Conservation (phyloP, 2,113 vertebrate species). For the Geococcyx californianus region DNA sequence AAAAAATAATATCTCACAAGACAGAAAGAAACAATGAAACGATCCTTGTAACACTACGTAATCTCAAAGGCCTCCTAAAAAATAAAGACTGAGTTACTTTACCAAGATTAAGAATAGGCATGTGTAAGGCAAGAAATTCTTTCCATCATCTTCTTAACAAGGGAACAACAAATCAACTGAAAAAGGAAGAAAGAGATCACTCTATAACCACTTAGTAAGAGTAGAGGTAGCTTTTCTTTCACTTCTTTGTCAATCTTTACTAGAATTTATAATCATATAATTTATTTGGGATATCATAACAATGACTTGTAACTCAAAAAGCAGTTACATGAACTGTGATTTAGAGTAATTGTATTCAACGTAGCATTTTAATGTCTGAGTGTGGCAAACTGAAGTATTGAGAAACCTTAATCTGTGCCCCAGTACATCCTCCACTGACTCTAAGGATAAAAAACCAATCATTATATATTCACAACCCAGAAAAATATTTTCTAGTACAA, state of each 20-base stretch:
- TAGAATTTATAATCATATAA: background rate
- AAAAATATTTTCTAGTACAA: background rate
- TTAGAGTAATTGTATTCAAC: background rate
- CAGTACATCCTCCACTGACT: background rate
- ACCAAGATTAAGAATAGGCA: background rate
- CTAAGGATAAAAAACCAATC: background rate
- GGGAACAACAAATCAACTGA: background rate
- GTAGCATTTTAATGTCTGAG: background rate
- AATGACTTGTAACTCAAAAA: background rate
- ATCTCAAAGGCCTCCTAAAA: background rate
- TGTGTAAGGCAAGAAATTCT: background rate
- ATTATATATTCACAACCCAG: background rate
- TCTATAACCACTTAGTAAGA: background rate
- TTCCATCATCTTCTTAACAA: background rate
- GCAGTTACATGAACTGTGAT: background rate
- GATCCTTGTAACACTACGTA: background rate
- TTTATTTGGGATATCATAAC: background rate
- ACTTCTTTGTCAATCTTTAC: background rate
- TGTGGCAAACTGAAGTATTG: background rate
- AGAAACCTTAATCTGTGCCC: background rate
- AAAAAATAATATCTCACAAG: background rate
- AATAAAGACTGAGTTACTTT: background rate
- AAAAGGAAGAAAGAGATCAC: background rate
- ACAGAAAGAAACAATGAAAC: background rate
- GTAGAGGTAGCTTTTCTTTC: background rate